These are phyloP conservation scores for Reticulitermes speratus DNA, from an alignment of 1,140 invertebrate species.

Conservation along the genomic window DNA sequence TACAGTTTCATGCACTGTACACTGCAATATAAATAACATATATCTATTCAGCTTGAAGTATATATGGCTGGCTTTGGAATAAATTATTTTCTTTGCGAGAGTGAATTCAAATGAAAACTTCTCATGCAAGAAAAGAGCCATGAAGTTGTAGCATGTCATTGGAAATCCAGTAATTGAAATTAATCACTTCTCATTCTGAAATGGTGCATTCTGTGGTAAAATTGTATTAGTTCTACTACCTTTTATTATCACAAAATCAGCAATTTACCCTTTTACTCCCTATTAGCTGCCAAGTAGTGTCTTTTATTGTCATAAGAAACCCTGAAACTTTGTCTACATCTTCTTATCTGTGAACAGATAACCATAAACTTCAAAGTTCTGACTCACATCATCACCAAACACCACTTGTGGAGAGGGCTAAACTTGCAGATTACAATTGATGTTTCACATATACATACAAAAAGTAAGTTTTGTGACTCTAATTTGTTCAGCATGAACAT, in stretches of 20 bases:
- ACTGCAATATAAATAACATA: background rate
- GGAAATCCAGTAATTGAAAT: background rate
- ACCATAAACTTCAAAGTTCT: background rate
- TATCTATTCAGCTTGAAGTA: background rate
- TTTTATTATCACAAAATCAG: background rate
- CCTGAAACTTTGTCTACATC: background rate
- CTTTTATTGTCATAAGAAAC: slow-evolving; percentile 2
- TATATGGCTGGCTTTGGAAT: background rate
- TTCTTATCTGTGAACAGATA: background rate
- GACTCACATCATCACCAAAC: background rate
- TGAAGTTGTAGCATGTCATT: background rate
- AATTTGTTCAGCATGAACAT: background rate
- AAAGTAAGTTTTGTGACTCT: background rate
- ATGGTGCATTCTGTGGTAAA: background rate
- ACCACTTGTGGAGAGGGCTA: background rate
- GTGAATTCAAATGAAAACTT: background rate
- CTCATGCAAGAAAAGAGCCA: background rate
- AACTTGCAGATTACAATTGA: background rate
- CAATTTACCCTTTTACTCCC: background rate
- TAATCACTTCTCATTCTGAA: background rate
- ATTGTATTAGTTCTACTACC: background rate
- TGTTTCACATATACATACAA: background rate
- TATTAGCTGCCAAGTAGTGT: background rate
- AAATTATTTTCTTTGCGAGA: background rate
- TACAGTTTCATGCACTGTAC: background rate